phyloP scores from a whole-genome alignment of 2,113 vertebrate species.

The Coreoperca whiteheadi region DNA sequence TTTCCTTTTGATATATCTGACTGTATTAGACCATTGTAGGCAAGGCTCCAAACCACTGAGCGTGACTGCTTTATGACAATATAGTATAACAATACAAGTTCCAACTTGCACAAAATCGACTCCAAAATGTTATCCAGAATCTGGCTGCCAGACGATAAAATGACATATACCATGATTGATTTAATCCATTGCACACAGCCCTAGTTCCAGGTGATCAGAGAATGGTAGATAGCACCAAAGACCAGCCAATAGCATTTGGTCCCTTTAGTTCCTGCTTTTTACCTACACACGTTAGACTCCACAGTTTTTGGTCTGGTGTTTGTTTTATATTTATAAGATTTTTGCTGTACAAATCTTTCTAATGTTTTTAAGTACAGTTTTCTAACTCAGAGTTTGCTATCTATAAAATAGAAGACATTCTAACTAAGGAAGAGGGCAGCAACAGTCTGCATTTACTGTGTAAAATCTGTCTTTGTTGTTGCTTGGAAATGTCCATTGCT shows the following conservation, averaged over 20 bases:
- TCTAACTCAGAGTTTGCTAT: background rate
- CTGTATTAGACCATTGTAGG: background rate
- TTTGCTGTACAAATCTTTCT: too few species aligned
- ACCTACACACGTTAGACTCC: background rate
- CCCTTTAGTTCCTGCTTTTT: background rate
- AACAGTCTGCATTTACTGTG: too few species aligned
- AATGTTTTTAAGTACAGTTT: background rate
- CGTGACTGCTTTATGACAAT: background rate
- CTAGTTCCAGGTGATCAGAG: background rate
- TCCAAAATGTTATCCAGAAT: too few species aligned
- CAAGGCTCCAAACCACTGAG: background rate
- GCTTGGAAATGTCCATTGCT: background rate
- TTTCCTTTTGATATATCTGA: background rate
- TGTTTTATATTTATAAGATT: background rate
- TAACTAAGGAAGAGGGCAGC: too few species aligned
- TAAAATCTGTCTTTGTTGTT: background rate
- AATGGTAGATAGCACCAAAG: background rate
- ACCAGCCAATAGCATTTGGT: background rate
- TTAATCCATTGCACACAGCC: background rate
- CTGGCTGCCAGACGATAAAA: too few species aligned
- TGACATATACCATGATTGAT: background rate
- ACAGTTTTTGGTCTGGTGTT: background rate
- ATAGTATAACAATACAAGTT: too few species aligned
- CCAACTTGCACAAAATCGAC: background rate
- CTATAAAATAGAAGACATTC: background rate